Evolutionary conservation across 2,888 invertebrate genomes (phyloP), one percentile per base, ranked within the genome.

Genomic region (Limnephilus auricula): DNA sequence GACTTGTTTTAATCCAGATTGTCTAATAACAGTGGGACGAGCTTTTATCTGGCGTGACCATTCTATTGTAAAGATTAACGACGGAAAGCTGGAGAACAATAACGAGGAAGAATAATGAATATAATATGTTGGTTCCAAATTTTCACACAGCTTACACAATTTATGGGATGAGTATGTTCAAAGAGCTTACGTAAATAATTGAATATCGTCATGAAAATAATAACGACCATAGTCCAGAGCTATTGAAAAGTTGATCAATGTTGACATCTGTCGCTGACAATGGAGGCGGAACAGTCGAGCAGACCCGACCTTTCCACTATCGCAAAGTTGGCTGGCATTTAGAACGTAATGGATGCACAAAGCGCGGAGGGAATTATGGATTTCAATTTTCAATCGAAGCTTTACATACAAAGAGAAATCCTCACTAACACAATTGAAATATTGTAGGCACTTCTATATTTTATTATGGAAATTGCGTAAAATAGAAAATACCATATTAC

Each of bases 261-360:
- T 32, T 40, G 37, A 83, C 83, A 83, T 83, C 83, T 83, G 83
- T 83, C 83, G n/a, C 0, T 3, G 37, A 83, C 83, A 83, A 83
- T 37, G 83, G 30, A 37, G 83, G 83, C 37, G 37, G 83, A 83
- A 37, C 32, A 37, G 83, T 83, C 83, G 15, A 83, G n/a, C 32
- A 83, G 83, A 34, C 83, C 25, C 83, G 83, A 83, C 83, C 83
- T 83, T 83, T 83, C 83, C 83, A 37, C 37, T 83, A 83, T 9
- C 18, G 83, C 83, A 3, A 32, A 83, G 37, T 34, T 83, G 32
- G 83, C 32, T 83, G 83, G 83, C 83, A 83, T 83, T 83, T 83
- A 83, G 34, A 25, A 9, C 25, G 5, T 65, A 65, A 65, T 65
- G 65, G 65, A 65, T 65, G 25, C 65, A 65, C 65, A 25, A 65